Conservation (phyloP, 1,140 invertebrate genomes). For the Cyclargus thomasi region DNA sequence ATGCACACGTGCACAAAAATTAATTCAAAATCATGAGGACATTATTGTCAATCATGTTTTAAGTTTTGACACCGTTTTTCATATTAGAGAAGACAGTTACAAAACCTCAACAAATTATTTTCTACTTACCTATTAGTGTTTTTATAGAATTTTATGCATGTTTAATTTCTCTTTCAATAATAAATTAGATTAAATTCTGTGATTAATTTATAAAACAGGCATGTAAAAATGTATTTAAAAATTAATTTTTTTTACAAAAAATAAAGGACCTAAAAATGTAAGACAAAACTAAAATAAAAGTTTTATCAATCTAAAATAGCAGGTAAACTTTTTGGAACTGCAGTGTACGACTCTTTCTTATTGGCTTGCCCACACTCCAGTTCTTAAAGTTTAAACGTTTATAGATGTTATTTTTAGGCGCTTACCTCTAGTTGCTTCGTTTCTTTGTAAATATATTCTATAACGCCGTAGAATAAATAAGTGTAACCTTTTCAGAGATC, state of each 20-base stretch:
- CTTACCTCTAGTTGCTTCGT: slow-evolving; percentile 13
- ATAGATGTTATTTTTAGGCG: slow-evolving; percentile 9
- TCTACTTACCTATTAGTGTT: background rate
- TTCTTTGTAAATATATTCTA: slow-evolving; percentile 25
- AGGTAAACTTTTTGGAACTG: background rate
- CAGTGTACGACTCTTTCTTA: background rate
- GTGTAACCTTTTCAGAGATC: slow-evolving; percentile 68
- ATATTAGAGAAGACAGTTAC: no score
- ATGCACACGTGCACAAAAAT: background rate
- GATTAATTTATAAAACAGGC: background rate
- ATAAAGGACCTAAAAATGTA: background rate
- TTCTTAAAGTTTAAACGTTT: slow-evolving; percentile 28
- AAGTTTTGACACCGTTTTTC: background rate
- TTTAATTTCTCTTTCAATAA: background rate
- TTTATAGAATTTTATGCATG: background rate
- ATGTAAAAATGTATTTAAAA: slow-evolving; percentile 9
- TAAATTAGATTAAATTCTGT: background rate
- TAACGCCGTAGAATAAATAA: slow-evolving; percentile 23
- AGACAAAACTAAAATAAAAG: background rate
- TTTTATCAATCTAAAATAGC: background rate
- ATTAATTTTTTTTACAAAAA: background rate
- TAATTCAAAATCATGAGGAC: background rate
- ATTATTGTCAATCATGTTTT: background rate
- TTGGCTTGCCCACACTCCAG: background rate
- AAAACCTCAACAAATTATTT: background rate